phyloP scores from a whole-genome alignment of 2,113 vertebrate species.

The Ariopsis seemanni region DNA sequence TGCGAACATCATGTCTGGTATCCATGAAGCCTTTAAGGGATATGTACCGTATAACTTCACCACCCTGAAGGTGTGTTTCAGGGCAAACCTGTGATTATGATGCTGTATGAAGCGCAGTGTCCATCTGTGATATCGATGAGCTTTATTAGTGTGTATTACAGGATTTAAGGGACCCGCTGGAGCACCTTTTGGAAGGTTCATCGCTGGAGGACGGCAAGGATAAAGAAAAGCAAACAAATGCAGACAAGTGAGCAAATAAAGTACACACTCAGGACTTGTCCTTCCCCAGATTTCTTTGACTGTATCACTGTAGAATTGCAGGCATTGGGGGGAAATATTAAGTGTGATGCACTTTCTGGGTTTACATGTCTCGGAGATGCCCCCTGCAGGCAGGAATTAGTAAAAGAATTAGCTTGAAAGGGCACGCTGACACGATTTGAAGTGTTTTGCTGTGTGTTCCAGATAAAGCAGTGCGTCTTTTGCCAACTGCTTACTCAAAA shows the following conservation, averaged over 20 bases:
- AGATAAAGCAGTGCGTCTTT: not conserved
- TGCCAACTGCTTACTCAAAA: not conserved
- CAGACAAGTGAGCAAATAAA: conserved; percentile 68
- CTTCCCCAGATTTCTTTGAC: not conserved
- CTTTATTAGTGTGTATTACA: conserved; percentile 48
- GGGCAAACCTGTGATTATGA: not conserved
- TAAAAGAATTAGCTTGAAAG: not conserved
- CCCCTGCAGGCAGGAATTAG: not conserved
- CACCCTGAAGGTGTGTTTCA: conserved; percentile 69
- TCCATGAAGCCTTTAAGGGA: conserved; percentile 70
- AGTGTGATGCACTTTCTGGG: not conserved
- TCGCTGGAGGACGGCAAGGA: conserved; percentile 60
- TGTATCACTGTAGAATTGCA: not conserved
- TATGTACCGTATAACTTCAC: conserved; percentile 72
- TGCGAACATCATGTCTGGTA: conserved; percentile 71
- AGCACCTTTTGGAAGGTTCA: conserved; percentile 65
- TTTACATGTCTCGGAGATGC: not conserved
- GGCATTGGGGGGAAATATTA: not conserved
- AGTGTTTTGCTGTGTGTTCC: not conserved
- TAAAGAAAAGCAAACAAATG: conserved; percentile 59
- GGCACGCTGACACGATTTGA: not conserved
- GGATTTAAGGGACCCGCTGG: conserved; percentile 74
- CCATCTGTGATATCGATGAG: not conserved
- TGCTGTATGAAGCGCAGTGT: not conserved
- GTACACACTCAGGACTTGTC: not conserved